phyloP scores from a whole-genome alignment of 2,888 invertebrate genomes.

The Trissoscelio sp. region DNA sequence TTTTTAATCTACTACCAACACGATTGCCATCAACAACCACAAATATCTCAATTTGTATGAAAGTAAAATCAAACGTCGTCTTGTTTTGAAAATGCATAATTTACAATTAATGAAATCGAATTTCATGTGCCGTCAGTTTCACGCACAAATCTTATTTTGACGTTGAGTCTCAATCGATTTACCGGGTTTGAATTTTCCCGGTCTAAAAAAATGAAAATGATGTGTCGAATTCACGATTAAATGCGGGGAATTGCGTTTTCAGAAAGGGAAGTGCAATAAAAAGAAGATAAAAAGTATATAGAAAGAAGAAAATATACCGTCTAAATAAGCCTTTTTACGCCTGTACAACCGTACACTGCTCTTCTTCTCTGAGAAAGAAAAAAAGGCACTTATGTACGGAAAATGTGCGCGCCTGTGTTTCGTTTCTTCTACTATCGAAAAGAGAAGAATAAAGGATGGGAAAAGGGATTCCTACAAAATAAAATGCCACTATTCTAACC shows the following conservation, averaged over 20 bases:
- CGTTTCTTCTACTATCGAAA: not conserved
- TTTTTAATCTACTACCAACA: slow-evolving; percentile 16
- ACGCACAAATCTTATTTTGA: not conserved
- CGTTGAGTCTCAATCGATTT: not conserved
- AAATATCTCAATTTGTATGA: slow-evolving; percentile 22
- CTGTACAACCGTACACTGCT: slow-evolving; percentile 1
- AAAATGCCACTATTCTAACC: slow-evolving; percentile 29
- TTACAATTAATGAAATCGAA: not conserved
- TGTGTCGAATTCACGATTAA: too few species aligned
- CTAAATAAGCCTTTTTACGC: slow-evolving; percentile 43
- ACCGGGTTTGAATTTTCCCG: not conserved
- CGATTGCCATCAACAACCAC: slow-evolving; percentile 8
- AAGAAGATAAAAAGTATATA: too few species aligned
- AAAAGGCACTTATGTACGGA: slow-evolving; percentile 23
- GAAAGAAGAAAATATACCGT: slow-evolving; percentile 3
- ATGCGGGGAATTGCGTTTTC: too few species aligned
- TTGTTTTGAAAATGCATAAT: not conserved
- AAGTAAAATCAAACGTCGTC: slow-evolving; percentile 23
- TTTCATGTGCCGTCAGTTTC: slow-evolving; percentile 1
- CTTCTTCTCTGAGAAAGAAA: slow-evolving; percentile 7
- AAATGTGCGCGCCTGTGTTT: slow-evolving; percentile 1
- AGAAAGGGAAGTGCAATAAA: too few species aligned
- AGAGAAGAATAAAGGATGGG: too few species aligned
- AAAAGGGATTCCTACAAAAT: slow-evolving; percentile 29
- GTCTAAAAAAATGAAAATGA: not conserved